Conservation (phyloP, 2,797 vertebrate genomes). For the Rhabdomys pumilio region DNA sequence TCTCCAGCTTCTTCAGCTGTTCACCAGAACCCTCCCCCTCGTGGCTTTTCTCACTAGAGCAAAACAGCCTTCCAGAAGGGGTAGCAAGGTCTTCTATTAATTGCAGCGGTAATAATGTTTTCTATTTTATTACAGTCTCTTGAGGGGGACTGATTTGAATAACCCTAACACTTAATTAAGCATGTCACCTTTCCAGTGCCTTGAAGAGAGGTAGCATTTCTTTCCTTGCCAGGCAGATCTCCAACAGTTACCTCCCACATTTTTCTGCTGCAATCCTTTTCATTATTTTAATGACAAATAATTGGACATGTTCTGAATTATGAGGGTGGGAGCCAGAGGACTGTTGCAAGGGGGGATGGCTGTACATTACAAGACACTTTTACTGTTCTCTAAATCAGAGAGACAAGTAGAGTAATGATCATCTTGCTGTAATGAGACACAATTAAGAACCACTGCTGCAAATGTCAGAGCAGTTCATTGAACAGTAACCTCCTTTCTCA, state of each 20-base stretch:
- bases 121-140: constrained; percentile 90
- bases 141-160: constrained; percentile 90
- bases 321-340: constrained; percentile 92
- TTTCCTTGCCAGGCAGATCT: constrained; percentile 88
- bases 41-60: constrained; percentile 70
- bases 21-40: constrained; percentile 39
- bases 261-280: constrained; percentile 91
- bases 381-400: constrained; percentile 94
- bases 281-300: constrained; percentile 95
- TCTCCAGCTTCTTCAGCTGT: constrained; percentile 66
- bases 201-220: constrained; percentile 91
- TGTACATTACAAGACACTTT: constrained; percentile 93
- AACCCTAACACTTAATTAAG: constrained; percentile 92
- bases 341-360: constrained; percentile 90
- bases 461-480: constrained; percentile 93
- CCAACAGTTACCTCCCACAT: constrained; percentile 92
- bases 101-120: constrained; percentile 89
- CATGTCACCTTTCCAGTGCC: constrained; percentile 91
- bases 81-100: constrained; percentile 85
- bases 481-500: constrained; percentile 90
- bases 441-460: constrained; percentile 92
- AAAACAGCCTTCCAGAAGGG: constrained; percentile 81
- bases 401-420: constrained; percentile 93
- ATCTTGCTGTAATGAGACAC: constrained; percentile 92
- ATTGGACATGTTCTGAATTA: constrained; percentile 94